A percentile compares a stretch with the other conserved stretches of the same genome.
Conservation (phyloP, 1,140 invertebrate genomes). For the Drusus annulatus region DNA sequence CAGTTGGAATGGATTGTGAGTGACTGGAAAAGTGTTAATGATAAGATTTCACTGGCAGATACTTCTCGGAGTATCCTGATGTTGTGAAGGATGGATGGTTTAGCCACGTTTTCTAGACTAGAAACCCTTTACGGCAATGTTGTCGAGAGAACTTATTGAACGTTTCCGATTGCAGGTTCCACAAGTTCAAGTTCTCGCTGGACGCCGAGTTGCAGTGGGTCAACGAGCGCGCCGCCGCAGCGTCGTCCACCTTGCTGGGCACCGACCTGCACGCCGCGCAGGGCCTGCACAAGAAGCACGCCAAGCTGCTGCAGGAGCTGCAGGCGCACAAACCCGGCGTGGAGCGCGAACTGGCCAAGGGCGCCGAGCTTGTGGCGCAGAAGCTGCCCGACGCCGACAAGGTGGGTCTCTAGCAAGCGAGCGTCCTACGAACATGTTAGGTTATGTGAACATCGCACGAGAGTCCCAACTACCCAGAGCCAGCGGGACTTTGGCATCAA, state of each 20-base stretch:
- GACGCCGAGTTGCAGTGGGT: conserved; percentile 97
- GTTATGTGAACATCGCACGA: too few species aligned
- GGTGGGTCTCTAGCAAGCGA: conserved; percentile 73
- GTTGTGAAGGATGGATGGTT: too few species aligned
- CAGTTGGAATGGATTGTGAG: too few species aligned
- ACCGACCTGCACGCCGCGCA: conserved; percentile 93
- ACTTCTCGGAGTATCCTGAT: too few species aligned
- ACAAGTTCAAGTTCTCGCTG: conserved; percentile 96
- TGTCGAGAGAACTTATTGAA: too few species aligned
- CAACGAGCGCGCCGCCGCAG: conserved; percentile 88
- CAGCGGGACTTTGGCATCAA: too few species aligned
- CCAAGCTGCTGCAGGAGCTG: conserved; percentile 91
- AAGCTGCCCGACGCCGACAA: conserved; percentile 84
- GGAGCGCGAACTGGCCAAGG: conserved; percentile 83
- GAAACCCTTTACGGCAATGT: too few species aligned
- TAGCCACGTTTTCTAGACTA: too few species aligned
- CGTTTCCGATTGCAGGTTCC: conserved; percentile 74
- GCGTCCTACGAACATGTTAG: too few species aligned
- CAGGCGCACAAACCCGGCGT: conserved; percentile 86
- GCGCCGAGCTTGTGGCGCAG: conserved; percentile 79
- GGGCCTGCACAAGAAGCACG: conserved; percentile 93
- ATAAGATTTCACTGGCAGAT: too few species aligned
- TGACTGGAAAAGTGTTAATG: too few species aligned
- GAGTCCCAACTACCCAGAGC: too few species aligned
- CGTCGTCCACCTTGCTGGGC: conserved; percentile 82